phyloP scores from a whole-genome alignment of 1,140 invertebrate genomes.

The Carposina sasakii region DNA sequence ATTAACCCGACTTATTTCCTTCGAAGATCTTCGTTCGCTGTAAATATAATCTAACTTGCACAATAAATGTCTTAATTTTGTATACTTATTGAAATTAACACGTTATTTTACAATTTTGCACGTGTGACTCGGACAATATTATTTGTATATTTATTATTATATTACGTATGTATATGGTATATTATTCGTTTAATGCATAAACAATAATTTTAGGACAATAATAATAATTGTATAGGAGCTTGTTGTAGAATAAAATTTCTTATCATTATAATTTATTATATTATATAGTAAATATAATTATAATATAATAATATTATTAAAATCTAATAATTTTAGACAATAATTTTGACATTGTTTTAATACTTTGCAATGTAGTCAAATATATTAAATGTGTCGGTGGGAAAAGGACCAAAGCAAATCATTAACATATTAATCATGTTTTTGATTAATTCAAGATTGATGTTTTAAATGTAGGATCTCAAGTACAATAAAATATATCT shows the following conservation, averaged over 20 bases:
- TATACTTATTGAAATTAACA: background rate
- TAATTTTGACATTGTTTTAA: background rate
- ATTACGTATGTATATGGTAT: no score
- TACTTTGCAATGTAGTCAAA: slow-evolving; percentile 1
- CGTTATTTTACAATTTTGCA: slow-evolving; percentile 24
- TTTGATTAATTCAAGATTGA: background rate
- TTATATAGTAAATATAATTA: background rate
- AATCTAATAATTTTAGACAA: background rate
- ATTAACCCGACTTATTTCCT: background rate
- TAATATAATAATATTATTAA: no score
- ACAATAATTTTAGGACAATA: slow-evolving; percentile 21
- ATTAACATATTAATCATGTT: background rate
- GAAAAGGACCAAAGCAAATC: slow-evolving; percentile 12
- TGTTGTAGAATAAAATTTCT: background rate
- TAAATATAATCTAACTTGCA: background rate
- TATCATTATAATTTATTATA: background rate
- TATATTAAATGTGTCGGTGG: slow-evolving; percentile 1
- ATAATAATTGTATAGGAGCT: no score
- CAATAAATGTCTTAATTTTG: background rate
- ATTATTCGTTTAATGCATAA: no score
- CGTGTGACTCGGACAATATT: slow-evolving; percentile 57
- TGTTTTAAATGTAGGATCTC: background rate
- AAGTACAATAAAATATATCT: background rate
- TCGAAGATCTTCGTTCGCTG: background rate
- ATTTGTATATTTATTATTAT: slow-evolving; percentile 23